Evolutionary conservation across 2,113 vertebrate species (phyloP), one percentile per base, ranked within the genome.

Genomic region (Dipodomys stephensi): DNA sequence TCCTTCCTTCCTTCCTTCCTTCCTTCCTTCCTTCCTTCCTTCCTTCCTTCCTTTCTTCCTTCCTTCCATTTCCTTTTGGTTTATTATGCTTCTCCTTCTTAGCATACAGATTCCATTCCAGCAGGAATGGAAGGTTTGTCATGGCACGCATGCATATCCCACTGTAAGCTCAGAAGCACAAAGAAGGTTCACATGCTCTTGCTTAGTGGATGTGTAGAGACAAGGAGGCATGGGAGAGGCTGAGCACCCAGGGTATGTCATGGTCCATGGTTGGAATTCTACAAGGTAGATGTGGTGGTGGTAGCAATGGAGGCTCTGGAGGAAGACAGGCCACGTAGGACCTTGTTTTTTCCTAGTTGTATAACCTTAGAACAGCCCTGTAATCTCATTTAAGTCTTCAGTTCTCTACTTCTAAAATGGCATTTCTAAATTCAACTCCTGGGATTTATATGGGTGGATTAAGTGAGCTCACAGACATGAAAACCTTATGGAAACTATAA

Each of bases 111-210:
- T 68, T 84, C 44, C 19, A 35, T 8, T 32, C 28, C 64, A 30
- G 23, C 3, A 28, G 60, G 81, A 13, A 13, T 46, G 69, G 39
- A 25, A 9, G 72, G 25, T 62, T 89, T 39, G 12, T 28, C 6
- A 6, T 1, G 2, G 53, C 28, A 23, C 1, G 5, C 12, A 23
- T 1, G 7, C 12, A 8, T 2, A 39, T 9, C 1, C 2, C 13
- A 2, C 20, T 4, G 10, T 9, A 12, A 20, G 85, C 10, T n/a
- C 32, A 35, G 27, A 30, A 53, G 16, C 35, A 19, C 12, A 4
- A 0, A 35, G 71, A 82, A 64, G 23, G 49, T 64, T 65, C 3
- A 0, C 0, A 1, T 1, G 35, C 39, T 69, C 22, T 67, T 49
- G 23, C 18, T 39, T 44, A 49, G 39, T 72, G 72, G 78, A 0